Percentiles rank a stretch among this genome's conserved stretches.
Evolutionary conservation across 2,113 vertebrate species (phyloP).

Genomic region (Leucosticte australis): DNA sequence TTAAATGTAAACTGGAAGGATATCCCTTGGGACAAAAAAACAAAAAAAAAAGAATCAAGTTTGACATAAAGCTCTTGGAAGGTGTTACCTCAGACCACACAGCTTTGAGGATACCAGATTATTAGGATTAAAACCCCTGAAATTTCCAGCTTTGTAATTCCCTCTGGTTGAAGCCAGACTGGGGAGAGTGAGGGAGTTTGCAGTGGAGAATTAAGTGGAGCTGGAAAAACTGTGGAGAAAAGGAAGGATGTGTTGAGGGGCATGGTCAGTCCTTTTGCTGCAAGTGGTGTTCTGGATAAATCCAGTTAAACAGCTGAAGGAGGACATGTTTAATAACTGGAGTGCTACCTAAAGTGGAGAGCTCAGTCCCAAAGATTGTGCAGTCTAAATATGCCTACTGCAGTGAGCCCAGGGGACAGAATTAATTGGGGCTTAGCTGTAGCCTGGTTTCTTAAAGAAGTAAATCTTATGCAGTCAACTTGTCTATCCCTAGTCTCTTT

Average conservation of each 20-base stretch:
- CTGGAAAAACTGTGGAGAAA: background rate
- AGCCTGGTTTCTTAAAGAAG: slow-evolving; percentile 29
- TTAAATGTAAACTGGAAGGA: background rate
- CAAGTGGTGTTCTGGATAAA: background rate
- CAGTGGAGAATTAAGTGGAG: background rate
- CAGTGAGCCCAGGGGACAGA: background rate
- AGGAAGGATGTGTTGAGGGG: background rate
- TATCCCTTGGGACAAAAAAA: background rate
- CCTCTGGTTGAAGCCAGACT: background rate
- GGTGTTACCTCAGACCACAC: background rate
- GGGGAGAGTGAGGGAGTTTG: background rate
- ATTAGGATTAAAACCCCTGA: background rate
- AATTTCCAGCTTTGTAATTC: background rate
- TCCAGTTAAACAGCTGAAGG: background rate
- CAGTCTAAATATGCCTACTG: background rate
- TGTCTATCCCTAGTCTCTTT: background rate
- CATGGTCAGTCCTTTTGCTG: background rate
- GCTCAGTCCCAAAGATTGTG: background rate
- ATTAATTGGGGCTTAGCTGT: slow-evolving; percentile 40
- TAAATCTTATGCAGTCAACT: background rate
- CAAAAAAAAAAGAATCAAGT: background rate
- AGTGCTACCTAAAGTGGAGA: background rate
- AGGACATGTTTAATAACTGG: background rate
- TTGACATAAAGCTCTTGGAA: background rate
- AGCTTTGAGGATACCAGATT: background rate